Percentiles rank a stretch among this genome's conserved stretches.
phyloP scores from a whole-genome alignment of 2,797 vertebrate species.

The Harpagifer antarcticus region DNA sequence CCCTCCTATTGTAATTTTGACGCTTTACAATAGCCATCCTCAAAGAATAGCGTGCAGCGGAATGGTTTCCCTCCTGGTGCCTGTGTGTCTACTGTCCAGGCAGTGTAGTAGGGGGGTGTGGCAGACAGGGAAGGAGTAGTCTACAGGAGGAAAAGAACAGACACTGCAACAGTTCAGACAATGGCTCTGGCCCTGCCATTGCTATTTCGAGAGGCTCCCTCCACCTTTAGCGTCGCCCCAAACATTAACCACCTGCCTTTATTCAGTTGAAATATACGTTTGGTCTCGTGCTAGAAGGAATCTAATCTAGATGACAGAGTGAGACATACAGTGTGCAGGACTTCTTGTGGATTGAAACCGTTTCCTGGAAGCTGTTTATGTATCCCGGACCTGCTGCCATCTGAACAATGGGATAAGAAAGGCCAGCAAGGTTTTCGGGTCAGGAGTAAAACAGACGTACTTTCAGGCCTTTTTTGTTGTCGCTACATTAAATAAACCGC shows the following conservation, averaged over 20 bases:
- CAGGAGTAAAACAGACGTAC: conserved; percentile 6
- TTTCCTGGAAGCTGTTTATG: conserved; percentile 57
- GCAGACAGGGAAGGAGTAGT: conserved; percentile 34
- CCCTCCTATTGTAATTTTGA: conserved; percentile 41
- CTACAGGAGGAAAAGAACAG: conserved; percentile 61
- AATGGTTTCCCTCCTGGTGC: conserved; percentile 74
- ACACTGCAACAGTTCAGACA: conserved; percentile 70
- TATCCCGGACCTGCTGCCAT: conserved; percentile 19
- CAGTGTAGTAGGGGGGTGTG: conserved; percentile 50
- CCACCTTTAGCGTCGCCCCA: conserved; percentile 52
- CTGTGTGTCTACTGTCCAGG: conserved; percentile 75
- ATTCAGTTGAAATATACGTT: conserved; percentile 13
- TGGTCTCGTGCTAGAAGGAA: conserved; percentile 34
- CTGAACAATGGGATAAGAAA: conserved; percentile 44
- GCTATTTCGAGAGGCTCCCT: conserved; percentile 76
- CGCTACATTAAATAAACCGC: background rate
- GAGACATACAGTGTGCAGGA: conserved; percentile 49
- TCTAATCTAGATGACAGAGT: conserved; percentile 41
- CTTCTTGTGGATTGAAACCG: conserved; percentile 29
- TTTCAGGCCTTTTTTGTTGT: background rate
- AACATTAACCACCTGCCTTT: conserved; percentile 42
- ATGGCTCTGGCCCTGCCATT: conserved; percentile 58
- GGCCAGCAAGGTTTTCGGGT: background rate
- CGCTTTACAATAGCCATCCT: conserved; percentile 55
- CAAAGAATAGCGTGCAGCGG: conserved; percentile 57